A percentile compares a stretch with the other conserved stretches of the same genome.
Conservation (phyloP, 2,888 invertebrate genomes). For the Megalurothrips usitatus region DNA sequence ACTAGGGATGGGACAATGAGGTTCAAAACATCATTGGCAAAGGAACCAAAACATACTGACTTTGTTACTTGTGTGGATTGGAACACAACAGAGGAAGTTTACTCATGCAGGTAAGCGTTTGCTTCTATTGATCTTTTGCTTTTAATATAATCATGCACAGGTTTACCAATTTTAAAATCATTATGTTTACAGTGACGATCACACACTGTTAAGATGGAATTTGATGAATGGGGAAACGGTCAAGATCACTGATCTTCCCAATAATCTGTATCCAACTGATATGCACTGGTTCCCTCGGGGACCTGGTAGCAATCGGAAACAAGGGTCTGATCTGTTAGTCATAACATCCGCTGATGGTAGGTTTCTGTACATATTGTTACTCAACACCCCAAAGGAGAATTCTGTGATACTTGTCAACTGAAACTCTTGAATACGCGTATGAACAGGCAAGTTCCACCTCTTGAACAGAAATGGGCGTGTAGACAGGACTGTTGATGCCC, state of each 20-base stretch:
- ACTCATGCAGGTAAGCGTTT: conserved; percentile 71
- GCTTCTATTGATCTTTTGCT: conserved; percentile 31
- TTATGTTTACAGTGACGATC: conserved; percentile 75
- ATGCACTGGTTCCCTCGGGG: conserved; percentile 78
- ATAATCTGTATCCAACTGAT: conserved; percentile 82
- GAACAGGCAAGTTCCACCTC: conserved; percentile 73
- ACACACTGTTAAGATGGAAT: conserved; percentile 84
- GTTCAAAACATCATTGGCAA: conserved; percentile 72
- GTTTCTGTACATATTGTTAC: conserved; percentile 33
- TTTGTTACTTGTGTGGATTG: conserved; percentile 89
- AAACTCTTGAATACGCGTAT: neutral
- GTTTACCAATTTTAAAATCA: neutral
- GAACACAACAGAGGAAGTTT: conserved; percentile 90
- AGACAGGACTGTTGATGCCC: conserved; percentile 89
- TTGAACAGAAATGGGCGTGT: conserved; percentile 83
- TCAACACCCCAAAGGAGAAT: neutral
- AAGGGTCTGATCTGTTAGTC: conserved; percentile 71
- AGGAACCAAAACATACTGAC: conserved; percentile 69
- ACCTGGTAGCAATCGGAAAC: conserved; percentile 45
- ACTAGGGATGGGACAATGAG: conserved; percentile 56
- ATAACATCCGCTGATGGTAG: conserved; percentile 84
- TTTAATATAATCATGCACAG: conserved; percentile 35
- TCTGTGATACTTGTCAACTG: too few relatives aligned
- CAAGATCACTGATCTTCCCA: conserved; percentile 70
- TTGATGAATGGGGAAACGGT: conserved; percentile 71